A percentile compares a stretch with the other conserved stretches of the same genome.
Conservation (phyloP, 2,113 vertebrate genomes). For the Ammospiza caudacuta region DNA sequence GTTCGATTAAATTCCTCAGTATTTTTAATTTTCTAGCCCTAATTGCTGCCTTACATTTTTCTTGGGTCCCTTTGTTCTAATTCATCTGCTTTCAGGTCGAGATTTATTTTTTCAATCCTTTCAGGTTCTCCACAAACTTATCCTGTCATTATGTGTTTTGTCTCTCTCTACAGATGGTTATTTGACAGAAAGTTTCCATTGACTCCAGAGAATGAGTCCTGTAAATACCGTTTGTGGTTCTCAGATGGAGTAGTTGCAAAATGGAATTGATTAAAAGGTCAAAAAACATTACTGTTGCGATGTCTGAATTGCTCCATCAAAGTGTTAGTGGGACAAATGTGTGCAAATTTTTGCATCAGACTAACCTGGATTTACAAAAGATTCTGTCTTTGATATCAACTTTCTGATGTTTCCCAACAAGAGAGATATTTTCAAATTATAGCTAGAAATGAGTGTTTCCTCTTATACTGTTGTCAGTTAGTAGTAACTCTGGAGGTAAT, state of each 20-base stretch:
- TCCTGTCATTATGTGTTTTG: slow-evolving; percentile 61
- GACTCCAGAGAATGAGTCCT: neutral
- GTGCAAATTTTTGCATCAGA: neutral
- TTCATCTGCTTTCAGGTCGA: slow-evolving; percentile 62
- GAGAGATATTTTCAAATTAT: neutral
- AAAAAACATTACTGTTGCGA: neutral
- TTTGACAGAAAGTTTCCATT: slow-evolving; percentile 57
- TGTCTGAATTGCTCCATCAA: slow-evolving; percentile 38
- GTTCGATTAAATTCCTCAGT: slow-evolving; percentile 69
- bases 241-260: slow-evolving; percentile 17
- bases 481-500: neutral
- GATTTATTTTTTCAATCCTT: slow-evolving; percentile 39
- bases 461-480: neutral
- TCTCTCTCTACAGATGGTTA: slow-evolving; percentile 45
- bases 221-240: slow-evolving; percentile 30
- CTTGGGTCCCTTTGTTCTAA: slow-evolving; percentile 54
- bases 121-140: slow-evolving; percentile 43
- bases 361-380: neutral
- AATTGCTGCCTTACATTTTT: slow-evolving; percentile 63
- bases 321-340: slow-evolving; percentile 18
- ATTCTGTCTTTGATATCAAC: neutral
- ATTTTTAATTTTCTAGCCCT: slow-evolving; percentile 62
- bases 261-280: slow-evolving; percentile 65
- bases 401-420: neutral
- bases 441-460: neutral